Evolutionary conservation across 2,797 vertebrate genomes (phyloP).

Genomic region (Eidolon dupreanum): DNA sequence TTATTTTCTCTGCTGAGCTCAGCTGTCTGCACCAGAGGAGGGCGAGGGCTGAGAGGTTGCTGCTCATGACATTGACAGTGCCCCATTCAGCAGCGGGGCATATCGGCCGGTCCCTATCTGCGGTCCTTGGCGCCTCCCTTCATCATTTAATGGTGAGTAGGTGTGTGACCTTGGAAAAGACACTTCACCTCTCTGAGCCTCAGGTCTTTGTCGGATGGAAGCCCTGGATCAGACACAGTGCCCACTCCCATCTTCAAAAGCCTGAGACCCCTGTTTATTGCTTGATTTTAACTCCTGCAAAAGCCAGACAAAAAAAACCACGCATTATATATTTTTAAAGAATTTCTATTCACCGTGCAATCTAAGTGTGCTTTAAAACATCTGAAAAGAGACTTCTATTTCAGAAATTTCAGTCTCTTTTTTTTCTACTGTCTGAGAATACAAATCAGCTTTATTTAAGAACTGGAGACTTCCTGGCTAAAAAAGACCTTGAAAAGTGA

Average conservation of each 20-base stretch:
- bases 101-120: background rate
- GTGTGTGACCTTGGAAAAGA: background rate
- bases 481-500: conserved; percentile 2
- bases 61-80: background rate
- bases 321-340: background rate
- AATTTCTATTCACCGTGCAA: background rate
- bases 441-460: conserved; percentile 36
- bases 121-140: background rate
- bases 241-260: background rate
- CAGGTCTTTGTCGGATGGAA: background rate
- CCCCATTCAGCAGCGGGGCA: background rate
- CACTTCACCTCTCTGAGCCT: background rate
- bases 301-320: background rate
- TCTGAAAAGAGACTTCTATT: conserved; percentile 18
- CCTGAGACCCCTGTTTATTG: background rate
- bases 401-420: background rate
- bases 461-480: background rate
- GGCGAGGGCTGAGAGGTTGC: background rate
- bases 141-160: background rate
- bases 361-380: background rate
- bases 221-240: background rate
- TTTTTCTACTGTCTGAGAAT: background rate
- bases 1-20: background rate
- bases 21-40: background rate
- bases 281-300: background rate